A percentile compares a stretch with the other conserved stretches of the same genome.
phyloP scores from a whole-genome alignment of 2,113 vertebrate genomes.

The Hyaena hyaena region DNA sequence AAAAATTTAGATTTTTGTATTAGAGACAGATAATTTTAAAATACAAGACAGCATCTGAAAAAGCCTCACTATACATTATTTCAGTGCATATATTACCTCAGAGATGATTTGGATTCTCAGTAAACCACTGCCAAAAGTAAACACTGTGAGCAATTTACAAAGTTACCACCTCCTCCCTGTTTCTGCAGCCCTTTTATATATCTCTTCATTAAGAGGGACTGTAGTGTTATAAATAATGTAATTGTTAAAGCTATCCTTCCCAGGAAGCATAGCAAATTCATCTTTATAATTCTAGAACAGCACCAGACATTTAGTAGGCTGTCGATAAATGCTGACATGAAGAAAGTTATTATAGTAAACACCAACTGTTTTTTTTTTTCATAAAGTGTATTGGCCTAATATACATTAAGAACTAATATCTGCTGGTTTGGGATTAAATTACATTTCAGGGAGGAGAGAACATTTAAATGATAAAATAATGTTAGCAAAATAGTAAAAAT shows the following conservation, averaged over 20 bases:
- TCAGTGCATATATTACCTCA: neutral
- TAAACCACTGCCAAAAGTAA: neutral
- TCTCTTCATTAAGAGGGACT: neutral
- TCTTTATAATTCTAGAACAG: neutral
- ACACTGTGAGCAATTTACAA: neutral
- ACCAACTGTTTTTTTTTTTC: neutral
- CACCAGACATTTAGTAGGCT: neutral
- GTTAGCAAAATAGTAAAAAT: neutral
- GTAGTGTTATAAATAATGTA: neutral
- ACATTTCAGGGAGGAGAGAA: neutral
- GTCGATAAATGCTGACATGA: neutral
- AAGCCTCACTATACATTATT: neutral
- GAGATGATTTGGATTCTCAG: neutral
- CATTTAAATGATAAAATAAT: neutral
- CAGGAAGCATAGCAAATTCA: neutral
- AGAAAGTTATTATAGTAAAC: neutral
- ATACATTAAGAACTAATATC: neutral
- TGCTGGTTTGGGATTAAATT: neutral
- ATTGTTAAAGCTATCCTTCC: neutral
- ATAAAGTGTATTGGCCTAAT: neutral
- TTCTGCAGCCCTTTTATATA: neutral
- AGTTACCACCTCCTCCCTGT: neutral
- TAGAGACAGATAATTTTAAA: neutral
- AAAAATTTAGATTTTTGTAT: conserved; percentile 25
- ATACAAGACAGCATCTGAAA: neutral